A percentile compares a stretch with the other conserved stretches of the same genome.
Conservation (phyloP, 1,140 invertebrate genomes). For the Drosophila leontia region DNA sequence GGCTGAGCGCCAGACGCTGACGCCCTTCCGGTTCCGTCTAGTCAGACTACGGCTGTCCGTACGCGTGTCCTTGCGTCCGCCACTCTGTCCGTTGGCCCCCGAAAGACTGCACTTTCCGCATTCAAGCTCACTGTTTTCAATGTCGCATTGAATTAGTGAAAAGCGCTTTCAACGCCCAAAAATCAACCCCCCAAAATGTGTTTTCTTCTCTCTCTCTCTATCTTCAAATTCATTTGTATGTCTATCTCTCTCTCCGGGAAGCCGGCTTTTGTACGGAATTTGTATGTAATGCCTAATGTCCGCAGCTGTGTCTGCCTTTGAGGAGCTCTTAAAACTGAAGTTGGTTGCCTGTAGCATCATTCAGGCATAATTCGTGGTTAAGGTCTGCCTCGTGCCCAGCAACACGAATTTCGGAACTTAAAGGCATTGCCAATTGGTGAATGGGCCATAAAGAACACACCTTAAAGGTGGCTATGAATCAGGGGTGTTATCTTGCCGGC, state of each 20-base stretch:
- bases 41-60: conserved; percentile 39
- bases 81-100: conserved; percentile 16
- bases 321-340: conserved; percentile 68
- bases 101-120: conserved; percentile 52
- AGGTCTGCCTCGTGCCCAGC: conserved; percentile 12
- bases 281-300: conserved; percentile 38
- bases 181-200: conserved; percentile 75
- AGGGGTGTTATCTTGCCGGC: conserved; percentile 9
- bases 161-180: conserved; percentile 80
- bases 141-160: conserved; percentile 84
- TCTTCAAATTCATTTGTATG: background rate
- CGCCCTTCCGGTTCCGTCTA: conserved; percentile 78
- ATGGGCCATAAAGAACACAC: conserved; percentile 1
- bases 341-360: conserved; percentile 70
- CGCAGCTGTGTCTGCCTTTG: conserved; percentile 60
- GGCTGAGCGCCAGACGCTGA: conserved; percentile 58
- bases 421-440: conserved; percentile 8
- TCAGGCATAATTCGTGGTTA: conserved; percentile 64
- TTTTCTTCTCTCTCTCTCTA: conserved; percentile 20
- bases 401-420: conserved; percentile 2
- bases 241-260: conserved; percentile 10
- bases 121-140: conserved; percentile 73
- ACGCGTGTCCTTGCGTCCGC: conserved; percentile 10
- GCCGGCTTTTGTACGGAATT: conserved; percentile 52
- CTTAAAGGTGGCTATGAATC: conserved; percentile 24